Evolutionary conservation across 2,113 vertebrate species (phyloP), one percentile per base, ranked within the genome.

Genomic region (Thalassarche chlororhynchos): DNA sequence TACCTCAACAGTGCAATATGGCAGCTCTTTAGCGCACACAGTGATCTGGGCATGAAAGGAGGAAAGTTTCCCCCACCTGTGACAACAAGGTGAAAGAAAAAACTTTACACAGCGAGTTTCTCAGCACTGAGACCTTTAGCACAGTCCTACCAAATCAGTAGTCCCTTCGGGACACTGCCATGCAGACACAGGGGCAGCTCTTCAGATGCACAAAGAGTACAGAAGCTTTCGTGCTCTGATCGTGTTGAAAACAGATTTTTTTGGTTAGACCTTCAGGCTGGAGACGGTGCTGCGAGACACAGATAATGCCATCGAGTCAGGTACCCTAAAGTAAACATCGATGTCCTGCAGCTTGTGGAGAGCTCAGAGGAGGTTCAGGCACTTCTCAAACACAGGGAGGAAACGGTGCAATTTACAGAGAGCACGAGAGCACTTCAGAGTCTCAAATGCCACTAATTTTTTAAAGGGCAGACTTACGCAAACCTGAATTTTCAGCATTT

Each of bases 351-450:
- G 72, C 80, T 54, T 12, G 12, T 32, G 69, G 32, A 31, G 64
- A 80, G 90, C 90, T 46, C 38, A 5, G 75, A 79, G 78, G 90
- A 93, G 85, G 58, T 55, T 57, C 66, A 72, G 90, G 75, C 62
- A 31, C 70, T 70, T 66, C 75, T 88, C 83, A 92, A 90, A 87
- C 72, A 60, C 44, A 75, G 90, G 83, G 87, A 97, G 83, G 80
- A 90, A 86, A 75, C 0, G 0, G 14, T 62, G 90, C 32, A 10
- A 24, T 80, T 90, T 51, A 9, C 79, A 75, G 44, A 78, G 47
- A 70, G n/a, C 38, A 44, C 5, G 2, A 82, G 66, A 80, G 60
- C 68, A 14, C 64, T 60, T 23, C 31, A 28, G 40, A 68, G 52
- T 6, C 65, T 87, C 92, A 61, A 61, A 32, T 0, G 0, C 28